A percentile compares a stretch with the other conserved stretches of the same genome.
Conservation (phyloP, 2,888 invertebrate genomes). For the Drosophila nr. medialis region DNA sequence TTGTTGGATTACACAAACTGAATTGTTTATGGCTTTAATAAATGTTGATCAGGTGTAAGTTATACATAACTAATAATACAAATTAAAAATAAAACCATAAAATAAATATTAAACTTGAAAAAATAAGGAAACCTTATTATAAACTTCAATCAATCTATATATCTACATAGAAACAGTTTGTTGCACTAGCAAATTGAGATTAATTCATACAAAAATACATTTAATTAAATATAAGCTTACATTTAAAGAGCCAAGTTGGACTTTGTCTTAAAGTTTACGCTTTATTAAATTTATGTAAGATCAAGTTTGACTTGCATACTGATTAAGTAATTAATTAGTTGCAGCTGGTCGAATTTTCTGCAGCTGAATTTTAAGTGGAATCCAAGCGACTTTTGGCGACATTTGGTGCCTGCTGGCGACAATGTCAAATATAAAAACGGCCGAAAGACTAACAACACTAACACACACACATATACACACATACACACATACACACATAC, state of each 20-base stretch:
- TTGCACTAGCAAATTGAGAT: rapidly evolving
- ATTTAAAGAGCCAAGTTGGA: neutral
- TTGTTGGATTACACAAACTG: neutral
- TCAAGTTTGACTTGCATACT: constrained; percentile 5
- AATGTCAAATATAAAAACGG: constrained; percentile 46
- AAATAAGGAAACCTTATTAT: neutral
- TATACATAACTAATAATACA: too few relatives aligned
- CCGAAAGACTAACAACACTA: constrained; percentile 27
- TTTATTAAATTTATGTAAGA: constrained; percentile 5
- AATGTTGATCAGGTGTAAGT: neutral
- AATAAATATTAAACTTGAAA: neutral
- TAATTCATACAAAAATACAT: neutral
- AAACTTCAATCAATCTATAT: neutral
- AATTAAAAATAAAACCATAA: neutral
- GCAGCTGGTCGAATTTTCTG: constrained; percentile 9
- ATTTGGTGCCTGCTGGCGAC: constrained; percentile 18
- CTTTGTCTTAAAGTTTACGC: neutral
- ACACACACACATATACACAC: neutral
- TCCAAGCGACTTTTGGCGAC: constrained; percentile 2
- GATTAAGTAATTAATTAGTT: constrained; percentile 21
- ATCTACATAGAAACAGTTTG: neutral
- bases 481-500: constrained; percentile 11
- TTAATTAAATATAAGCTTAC: neutral
- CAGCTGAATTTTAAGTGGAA: constrained; percentile 20
- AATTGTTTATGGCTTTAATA: neutral